Conservation (phyloP, 2,113 vertebrate genomes). For the Phyllostomus hastatus region DNA sequence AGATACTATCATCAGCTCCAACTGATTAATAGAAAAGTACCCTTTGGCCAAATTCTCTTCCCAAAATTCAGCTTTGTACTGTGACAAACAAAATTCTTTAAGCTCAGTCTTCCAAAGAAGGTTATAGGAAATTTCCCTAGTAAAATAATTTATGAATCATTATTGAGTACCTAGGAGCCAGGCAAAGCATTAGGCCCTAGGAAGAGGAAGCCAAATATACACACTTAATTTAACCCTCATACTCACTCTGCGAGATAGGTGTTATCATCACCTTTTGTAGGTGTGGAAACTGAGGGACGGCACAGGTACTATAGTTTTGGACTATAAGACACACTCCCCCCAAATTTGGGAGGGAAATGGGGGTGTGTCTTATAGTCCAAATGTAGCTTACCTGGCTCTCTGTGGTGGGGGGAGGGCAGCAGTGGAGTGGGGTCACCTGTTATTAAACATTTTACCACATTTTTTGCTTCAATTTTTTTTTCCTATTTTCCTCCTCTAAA, state of each 20-base stretch:
- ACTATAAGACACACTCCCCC: too few species aligned
- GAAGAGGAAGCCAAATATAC: neutral
- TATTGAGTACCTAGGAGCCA: neutral
- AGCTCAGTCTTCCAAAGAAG: slow-evolving; percentile 1
- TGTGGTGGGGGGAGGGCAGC: too few species aligned
- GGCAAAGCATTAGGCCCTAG: neutral
- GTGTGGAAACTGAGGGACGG: neutral
- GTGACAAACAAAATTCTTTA: neutral
- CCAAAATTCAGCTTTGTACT: neutral
- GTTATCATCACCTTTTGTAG: neutral
- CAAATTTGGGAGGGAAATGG: too few species aligned
- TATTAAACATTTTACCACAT: too few species aligned
- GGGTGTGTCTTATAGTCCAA: too few species aligned
- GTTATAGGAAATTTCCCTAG: neutral
- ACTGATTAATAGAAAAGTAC: neutral
- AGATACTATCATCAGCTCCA: neutral
- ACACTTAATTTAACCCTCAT: neutral
- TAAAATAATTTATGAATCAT: slow-evolving; percentile 13
- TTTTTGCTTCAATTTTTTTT: too few species aligned
- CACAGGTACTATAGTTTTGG: too few species aligned
- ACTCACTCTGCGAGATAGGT: neutral
- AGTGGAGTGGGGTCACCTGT: too few species aligned
- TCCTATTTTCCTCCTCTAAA: too few species aligned
- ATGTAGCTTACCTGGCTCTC: too few species aligned
- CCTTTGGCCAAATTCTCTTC: neutral